Percentiles rank a stretch among this genome's conserved stretches.
These are phyloP conservation scores for Troides oblongomaculatus DNA, from an alignment of 2,888 invertebrate genomes.

Conservation along the genomic window DNA sequence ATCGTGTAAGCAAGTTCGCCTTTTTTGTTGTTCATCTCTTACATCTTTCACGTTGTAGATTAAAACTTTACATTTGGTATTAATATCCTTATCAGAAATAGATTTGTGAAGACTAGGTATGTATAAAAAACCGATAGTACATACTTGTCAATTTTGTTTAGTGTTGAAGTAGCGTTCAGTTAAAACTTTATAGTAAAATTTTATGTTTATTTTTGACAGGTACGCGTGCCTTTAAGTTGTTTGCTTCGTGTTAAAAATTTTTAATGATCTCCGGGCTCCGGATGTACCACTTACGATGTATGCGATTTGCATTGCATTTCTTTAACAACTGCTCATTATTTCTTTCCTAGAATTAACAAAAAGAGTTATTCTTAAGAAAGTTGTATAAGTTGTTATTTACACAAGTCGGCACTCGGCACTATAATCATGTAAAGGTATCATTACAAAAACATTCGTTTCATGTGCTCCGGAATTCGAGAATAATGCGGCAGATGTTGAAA, in stretches of 20 bases:
- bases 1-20: neutral
- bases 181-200: slow-evolving; percentile 1
- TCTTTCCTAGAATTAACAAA: slow-evolving; percentile 10
- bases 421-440: slow-evolving; percentile 2
- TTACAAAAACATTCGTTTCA: slow-evolving; percentile 6
- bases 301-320: slow-evolving; percentile 35
- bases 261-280: slow-evolving; percentile 43
- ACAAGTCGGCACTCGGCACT: neutral
- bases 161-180: neutral
- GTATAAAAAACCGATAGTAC: neutral
- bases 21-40: no score
- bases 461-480: slow-evolving; percentile 5
- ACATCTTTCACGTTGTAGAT: no score
- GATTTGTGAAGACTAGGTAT: no score
- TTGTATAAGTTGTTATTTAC: slow-evolving; percentile 1
- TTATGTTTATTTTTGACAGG: neutral
- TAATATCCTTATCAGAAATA: no score
- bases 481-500: neutral
- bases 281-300: slow-evolving; percentile 39
- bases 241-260: slow-evolving; percentile 40
- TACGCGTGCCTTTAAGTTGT: neutral
- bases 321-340: slow-evolving; percentile 16
- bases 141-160: neutral
- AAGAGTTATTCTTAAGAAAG: slow-evolving; percentile 12
- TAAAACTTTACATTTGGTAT: no score